A percentile compares a stretch with the other conserved stretches of the same genome.
These are phyloP conservation scores for Puma concolor DNA, from an alignment of 2,113 vertebrate genomes.

Conservation along the genomic window DNA sequence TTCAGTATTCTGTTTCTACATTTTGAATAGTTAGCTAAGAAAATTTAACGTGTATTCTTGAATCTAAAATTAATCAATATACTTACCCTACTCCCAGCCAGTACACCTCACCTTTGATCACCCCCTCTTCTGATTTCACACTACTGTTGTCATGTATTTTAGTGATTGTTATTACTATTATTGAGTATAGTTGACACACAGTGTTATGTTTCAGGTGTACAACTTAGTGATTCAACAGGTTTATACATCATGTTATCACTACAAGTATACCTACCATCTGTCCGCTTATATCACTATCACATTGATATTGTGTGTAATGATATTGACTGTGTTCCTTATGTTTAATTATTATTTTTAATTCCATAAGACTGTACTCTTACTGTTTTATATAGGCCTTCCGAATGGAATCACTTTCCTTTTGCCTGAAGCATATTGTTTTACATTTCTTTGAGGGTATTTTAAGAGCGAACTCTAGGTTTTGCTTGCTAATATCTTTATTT, in stretches of 20 bases:
- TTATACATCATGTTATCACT: background rate
- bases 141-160: background rate
- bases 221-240: background rate
- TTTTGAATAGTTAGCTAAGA: background rate
- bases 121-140: background rate
- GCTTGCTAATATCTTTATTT: background rate
- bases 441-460: background rate
- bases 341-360: background rate
- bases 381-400: background rate
- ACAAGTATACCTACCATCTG: background rate
- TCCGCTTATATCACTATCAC: background rate
- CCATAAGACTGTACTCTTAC: background rate
- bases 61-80: slow-evolving; percentile 12
- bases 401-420: background rate
- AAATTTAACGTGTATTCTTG: slow-evolving; percentile 19
- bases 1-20: background rate
- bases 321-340: background rate
- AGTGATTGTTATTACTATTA: background rate
- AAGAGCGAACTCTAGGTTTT: slow-evolving; percentile 1
- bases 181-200: background rate
- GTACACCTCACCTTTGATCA: background rate
- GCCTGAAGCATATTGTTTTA: background rate
- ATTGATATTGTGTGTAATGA: too few relatives aligned
- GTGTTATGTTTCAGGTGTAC: background rate
- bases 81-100: background rate